Percentiles rank a stretch among this genome's conserved stretches.
These are phyloP conservation scores for Diadema setosum DNA, from an alignment of 35 echinoderm and acorn worm species.

Conservation along the genomic window DNA sequence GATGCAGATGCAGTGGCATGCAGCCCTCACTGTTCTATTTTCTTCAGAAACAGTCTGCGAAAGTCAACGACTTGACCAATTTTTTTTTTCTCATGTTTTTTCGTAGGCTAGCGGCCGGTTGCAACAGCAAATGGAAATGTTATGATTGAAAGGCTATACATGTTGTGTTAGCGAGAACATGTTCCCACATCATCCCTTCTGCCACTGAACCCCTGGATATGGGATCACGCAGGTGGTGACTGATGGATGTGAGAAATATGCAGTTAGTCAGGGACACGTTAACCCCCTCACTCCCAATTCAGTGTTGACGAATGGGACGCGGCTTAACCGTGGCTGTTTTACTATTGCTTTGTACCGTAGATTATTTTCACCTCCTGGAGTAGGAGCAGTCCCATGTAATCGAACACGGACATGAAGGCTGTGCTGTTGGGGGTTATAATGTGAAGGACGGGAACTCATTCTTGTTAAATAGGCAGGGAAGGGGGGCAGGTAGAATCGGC, in stretches of 20 bases:
- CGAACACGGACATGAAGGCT: too few species aligned
- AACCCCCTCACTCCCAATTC: too few species aligned
- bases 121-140: background rate
- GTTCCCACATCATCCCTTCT: too few species aligned
- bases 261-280: background rate
- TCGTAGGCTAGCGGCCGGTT: background rate
- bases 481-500: too few species aligned
- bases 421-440: too few species aligned
- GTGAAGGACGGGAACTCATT: background rate
- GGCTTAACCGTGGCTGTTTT: too few species aligned
- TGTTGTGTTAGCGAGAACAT: background rate
- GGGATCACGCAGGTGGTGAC: background rate
- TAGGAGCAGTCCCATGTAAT: too few species aligned
- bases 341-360: too few species aligned
- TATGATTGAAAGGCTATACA: conserved; percentile 26
- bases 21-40: background rate
- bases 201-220: background rate
- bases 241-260: conserved; percentile 6
- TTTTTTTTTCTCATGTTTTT: background rate
- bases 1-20: background rate
- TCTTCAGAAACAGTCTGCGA: background rate
- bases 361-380: too few species aligned
- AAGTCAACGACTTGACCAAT: background rate
- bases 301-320: too few species aligned
- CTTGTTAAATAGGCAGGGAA: too few species aligned